phyloP scores from a whole-genome alignment of 2,888 invertebrate species.

The Lasioglossum vierecki region DNA sequence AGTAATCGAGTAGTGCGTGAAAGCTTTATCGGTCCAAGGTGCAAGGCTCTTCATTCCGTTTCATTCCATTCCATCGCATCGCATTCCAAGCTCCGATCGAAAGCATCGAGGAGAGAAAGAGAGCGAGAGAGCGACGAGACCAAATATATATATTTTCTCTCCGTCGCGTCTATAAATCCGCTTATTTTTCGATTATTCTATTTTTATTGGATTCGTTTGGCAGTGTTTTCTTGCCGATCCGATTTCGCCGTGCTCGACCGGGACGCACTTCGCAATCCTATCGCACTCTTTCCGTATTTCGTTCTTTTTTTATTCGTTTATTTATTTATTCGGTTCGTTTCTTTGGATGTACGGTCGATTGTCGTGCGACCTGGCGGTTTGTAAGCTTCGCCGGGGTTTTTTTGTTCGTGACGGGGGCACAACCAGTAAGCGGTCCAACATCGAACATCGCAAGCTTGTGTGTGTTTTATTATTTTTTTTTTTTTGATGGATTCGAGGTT shows the following conservation, averaged over 20 bases:
- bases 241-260: background rate
- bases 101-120: conserved; percentile 42
- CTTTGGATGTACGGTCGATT: conserved; percentile 3
- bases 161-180: background rate
- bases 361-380: conserved; percentile 13
- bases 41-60: conserved; percentile 68
- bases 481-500: background rate
- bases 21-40: conserved; percentile 68
- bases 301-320: background rate
- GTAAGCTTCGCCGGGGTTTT: conserved; percentile 53
- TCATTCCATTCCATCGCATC: conserved; percentile 67
- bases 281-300: background rate
- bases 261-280: background rate
- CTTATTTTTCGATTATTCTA: background rate
- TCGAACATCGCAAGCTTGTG: conserved; percentile 81
- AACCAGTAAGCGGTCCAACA: conserved; percentile 80
- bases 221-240: background rate
- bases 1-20: conserved; percentile 63
- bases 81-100: conserved; percentile 72
- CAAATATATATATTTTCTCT: conserved; percentile 17
- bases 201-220: background rate
- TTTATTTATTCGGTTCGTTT: background rate
- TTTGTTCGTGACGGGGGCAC: conserved; percentile 58
- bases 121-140: conserved; percentile 36
- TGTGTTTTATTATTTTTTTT: conserved; percentile 52